Conservation (phyloP, 2,888 invertebrate species). For the Drosophila vallismaia region DNA sequence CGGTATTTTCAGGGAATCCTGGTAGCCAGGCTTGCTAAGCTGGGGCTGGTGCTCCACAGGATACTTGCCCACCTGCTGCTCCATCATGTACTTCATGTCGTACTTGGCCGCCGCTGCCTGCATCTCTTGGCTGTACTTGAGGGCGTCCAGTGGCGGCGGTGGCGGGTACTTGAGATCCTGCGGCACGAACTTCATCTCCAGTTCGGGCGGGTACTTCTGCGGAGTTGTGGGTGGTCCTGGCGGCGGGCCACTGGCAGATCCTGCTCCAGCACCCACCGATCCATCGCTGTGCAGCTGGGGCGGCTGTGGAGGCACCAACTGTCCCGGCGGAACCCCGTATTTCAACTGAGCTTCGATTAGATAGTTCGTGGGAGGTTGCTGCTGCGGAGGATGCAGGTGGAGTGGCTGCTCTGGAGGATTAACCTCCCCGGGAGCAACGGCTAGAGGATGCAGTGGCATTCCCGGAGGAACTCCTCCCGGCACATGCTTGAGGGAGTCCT, state of each 20-base stretch:
- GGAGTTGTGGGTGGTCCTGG: slow-evolving; percentile 49
- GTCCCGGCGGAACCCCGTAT: slow-evolving; percentile 71
- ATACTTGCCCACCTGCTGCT: slow-evolving; percentile 79
- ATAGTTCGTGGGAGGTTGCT: slow-evolving; percentile 74
- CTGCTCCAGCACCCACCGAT: slow-evolving; percentile 17
- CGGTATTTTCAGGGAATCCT: slow-evolving; percentile 82
- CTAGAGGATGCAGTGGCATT: slow-evolving; percentile 60
- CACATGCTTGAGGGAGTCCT: slow-evolving; percentile 76
- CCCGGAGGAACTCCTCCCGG: slow-evolving; percentile 45
- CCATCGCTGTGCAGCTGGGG: slow-evolving; percentile 72
- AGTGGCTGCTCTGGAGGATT: slow-evolving; percentile 82
- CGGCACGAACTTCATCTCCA: slow-evolving; percentile 82
- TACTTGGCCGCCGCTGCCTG: slow-evolving; percentile 82
- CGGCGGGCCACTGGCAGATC: slow-evolving; percentile 58
- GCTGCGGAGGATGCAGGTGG: slow-evolving; percentile 69
- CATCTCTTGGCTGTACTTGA: slow-evolving; percentile 83
- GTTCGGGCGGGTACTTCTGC: slow-evolving; percentile 82
- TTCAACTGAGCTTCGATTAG: slow-evolving; percentile 80
- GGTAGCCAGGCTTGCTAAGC: slow-evolving; percentile 68
- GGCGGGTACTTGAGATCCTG: slow-evolving; percentile 85
- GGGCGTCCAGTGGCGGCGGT: slow-evolving; percentile 78
- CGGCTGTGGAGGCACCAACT: slow-evolving; percentile 62
- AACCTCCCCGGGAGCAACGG: slow-evolving; percentile 28
- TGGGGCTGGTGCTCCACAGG: slow-evolving; percentile 69
- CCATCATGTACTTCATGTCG: slow-evolving; percentile 83